Evolutionary conservation across 2,888 invertebrate species (phyloP).

Genomic region (Ariolimax columbianus): DNA sequence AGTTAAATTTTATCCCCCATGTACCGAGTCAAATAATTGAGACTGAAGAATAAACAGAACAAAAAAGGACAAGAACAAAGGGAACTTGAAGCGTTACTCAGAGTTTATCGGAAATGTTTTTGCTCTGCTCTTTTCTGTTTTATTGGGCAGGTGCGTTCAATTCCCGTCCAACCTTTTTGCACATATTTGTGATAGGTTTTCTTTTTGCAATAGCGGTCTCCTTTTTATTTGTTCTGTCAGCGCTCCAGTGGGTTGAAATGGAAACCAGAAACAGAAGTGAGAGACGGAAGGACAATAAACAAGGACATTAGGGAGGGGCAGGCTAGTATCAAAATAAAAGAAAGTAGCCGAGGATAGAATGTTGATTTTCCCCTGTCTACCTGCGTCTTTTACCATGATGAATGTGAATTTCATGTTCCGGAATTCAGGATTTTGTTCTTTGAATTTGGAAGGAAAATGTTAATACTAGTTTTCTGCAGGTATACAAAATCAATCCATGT

Average conservation of each 20-base stretch:
- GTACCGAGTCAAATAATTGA: neutral
- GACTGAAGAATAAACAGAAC: neutral
- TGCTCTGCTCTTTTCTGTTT: neutral
- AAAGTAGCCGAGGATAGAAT: neutral
- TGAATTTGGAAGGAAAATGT: no score
- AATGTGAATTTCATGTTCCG: no score
- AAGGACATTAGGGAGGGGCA: neutral
- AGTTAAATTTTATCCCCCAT: neutral
- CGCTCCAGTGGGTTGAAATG: neutral
- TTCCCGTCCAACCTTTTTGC: neutral
- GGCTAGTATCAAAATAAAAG: constrained; percentile 1
- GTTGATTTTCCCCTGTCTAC: neutral
- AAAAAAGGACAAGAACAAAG: neutral
- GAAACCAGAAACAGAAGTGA: neutral
- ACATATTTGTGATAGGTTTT: constrained; percentile 16
- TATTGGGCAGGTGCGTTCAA: constrained; percentile 28
- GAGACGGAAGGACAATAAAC: constrained; percentile 11
- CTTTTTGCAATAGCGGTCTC: neutral
- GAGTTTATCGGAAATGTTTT: constrained; percentile 2
- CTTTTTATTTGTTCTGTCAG: constrained; percentile 8
- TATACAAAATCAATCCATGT: no score
- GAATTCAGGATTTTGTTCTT: no score
- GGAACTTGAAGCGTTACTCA: neutral
- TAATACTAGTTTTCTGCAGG: no score
- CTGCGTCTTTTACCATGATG: no score